Evolutionary conservation across 1,140 invertebrate species (phyloP), one percentile per base, ranked within the genome.

Genomic region (Vanessa tameamea): DNA sequence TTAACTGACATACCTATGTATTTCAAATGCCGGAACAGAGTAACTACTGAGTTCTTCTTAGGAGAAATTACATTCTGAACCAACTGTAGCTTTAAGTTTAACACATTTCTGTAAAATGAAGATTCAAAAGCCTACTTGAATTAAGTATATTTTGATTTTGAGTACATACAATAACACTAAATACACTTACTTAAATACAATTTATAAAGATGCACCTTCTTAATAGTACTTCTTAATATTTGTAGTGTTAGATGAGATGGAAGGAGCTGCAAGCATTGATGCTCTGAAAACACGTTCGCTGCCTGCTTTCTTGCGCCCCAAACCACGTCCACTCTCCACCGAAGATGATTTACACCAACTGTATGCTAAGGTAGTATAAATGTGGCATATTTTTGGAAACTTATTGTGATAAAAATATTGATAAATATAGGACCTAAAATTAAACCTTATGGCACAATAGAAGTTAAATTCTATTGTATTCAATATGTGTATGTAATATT

Each of bases 341-440:
- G 95, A 95, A 82, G 95, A 96, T 80, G 95, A 96, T 84, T 79
- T 95, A n/a, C 94, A 95, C 70, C 95, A 96, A 78, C 91, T 96
- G 3, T 96, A 96, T 83, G 95, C 95, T n/a, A 96, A 96, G 91
- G 95, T 95, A 78, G 15, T 12, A 47, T 61, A n/a, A 12, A 6
- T 37, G 26, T 15, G 11, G 13, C 8, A 23, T 11, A 53, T 4
- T 23, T 57, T 57, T 11, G 53, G 23, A 50, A 50, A 43, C 37
- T 4, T 13, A 23, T 2, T 23, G n/a, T 57, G 53, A 13, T 23
- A 23, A 57, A 7, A 9, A n/a, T 15, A 57, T 23, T 57, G 7
- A 57, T 26, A 57, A 23, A 23, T 2, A 23, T 57, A 16, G 1
- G 20, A 12, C 2, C 16, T 11, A 9, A 23, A 57, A 23, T 57